These are phyloP conservation scores for Cranoglanis bouderius DNA, from an alignment of 2,113 vertebrate genomes.

Conservation along the genomic window DNA sequence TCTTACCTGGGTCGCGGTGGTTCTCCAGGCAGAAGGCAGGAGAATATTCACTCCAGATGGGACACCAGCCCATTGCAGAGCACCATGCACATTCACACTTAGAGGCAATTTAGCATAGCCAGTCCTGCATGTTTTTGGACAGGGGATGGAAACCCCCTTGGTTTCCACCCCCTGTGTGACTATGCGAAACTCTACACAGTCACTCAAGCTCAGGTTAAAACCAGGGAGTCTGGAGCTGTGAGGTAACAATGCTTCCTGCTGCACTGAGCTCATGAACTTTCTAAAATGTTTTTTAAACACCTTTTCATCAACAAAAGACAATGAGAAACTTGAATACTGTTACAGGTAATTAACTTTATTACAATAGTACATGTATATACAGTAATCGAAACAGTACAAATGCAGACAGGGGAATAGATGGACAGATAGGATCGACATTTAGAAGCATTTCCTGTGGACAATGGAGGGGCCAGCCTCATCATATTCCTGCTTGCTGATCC, in stretches of 20 bases:
- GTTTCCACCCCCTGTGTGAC: too few species aligned
- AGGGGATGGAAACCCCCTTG: background rate
- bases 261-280: background rate
- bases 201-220: background rate
- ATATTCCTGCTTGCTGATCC: slow-evolving; percentile 99
- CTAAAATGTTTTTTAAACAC: slow-evolving; percentile 32
- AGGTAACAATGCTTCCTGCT: background rate
- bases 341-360: slow-evolving; percentile 76
- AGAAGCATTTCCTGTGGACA: slow-evolving; percentile 99
- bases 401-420: slow-evolving; percentile 54
- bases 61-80: background rate
- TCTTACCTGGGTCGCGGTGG: background rate
- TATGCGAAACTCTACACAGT: background rate
- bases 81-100: background rate
- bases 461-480: slow-evolving; percentile 98
- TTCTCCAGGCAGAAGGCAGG: background rate
- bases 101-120: background rate
- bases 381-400: slow-evolving; percentile 74
- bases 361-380: slow-evolving; percentile 79
- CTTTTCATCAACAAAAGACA: slow-evolving; percentile 49
- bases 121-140: background rate
- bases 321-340: slow-evolving; percentile 53
- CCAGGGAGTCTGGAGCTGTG: background rate
- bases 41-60: background rate
- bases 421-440: slow-evolving; percentile 59